Evolutionary conservation across 2,797 vertebrate genomes (phyloP), one percentile per base, ranked within the genome.

Genomic region (Knipowitschia caucasica): DNA sequence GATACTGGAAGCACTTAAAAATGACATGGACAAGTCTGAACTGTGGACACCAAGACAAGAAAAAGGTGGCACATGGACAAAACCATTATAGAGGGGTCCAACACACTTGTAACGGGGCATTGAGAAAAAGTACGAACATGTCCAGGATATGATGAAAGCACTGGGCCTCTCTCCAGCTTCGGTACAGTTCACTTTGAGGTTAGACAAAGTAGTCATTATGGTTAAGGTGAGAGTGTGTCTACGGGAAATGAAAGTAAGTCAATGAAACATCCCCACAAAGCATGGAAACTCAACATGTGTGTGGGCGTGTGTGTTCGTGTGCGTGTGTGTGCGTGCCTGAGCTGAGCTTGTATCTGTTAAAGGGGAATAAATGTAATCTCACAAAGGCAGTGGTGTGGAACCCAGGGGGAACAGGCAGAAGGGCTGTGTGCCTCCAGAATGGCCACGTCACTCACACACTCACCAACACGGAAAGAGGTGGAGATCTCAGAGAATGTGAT

Each of bases 281-380:
- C 8, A 17, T 38, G 17, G 9, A 38, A 18, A 8, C 7, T 15
- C 15, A 17, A 15, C 2, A 3, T 9, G 17, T 38, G 17, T 9
- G 7, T 9, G 15, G 1, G 35, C 18, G 35, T 10, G 35, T 42
- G 26, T 56, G 34, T 5, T 25, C 36, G n/a, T 17, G 35, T 25
- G 15, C 23, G 31, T 30, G 25, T 30, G 43, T 14, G 34, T 17
- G 25, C 20, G 52, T 38, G 31, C 34, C 35, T 38, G 40, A 53
- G 34, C 53, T 50, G 20, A 47, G 34, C 20, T 33, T 53, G 59
- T 53, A 52, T 73, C 45, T 68, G 56, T 75, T 77, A 64, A 62
- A 62, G 33, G 57, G 43, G 57, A 71, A 72, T 71, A 30, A 68
- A 66, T 71, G 64, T 70, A 77, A 82, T 77, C 69, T 78, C 51